These are phyloP conservation scores for Furcula furcula DNA, from an alignment of 2,888 invertebrate species.

Conservation along the genomic window DNA sequence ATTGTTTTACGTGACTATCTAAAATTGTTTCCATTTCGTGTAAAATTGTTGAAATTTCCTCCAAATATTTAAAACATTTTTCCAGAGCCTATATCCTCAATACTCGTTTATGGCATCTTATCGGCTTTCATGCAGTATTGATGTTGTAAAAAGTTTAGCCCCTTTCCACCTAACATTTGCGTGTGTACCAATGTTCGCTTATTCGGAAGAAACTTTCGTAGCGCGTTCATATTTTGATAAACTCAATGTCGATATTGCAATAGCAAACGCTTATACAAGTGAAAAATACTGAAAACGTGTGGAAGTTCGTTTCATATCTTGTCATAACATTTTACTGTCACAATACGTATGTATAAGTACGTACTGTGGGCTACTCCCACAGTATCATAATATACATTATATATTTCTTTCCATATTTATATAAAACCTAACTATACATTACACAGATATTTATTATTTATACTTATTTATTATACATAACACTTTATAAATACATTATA, in stretches of 20 bases:
- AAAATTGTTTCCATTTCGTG: too few species aligned
- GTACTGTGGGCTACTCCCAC: too few species aligned
- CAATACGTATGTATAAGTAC: constrained; percentile 33
- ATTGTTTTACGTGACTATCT: too few species aligned
- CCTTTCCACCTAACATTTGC: constrained; percentile 61
- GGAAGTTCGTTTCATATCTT: constrained; percentile 64
- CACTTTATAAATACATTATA: too few species aligned
- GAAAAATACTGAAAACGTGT: constrained; percentile 32
- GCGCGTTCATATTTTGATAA: constrained; percentile 11
- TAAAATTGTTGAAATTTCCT: too few species aligned
- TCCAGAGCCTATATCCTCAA: constrained; percentile 49
- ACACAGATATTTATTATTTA: too few species aligned
- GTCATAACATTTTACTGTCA: constrained; percentile 73
- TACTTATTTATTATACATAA: too few species aligned
- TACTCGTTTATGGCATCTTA: constrained; percentile 61
- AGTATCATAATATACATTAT: too few species aligned
- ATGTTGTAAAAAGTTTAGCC: constrained; percentile 73
- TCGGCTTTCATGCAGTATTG: constrained; percentile 66
- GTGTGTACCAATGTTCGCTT: constrained; percentile 36
- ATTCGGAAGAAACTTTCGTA: constrained; percentile 13
- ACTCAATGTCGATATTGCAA: constrained; percentile 29
- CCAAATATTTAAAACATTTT: constrained; percentile 29
- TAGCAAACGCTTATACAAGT: constrained; percentile 8
- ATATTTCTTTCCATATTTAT: too few species aligned
- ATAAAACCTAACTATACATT: too few species aligned